A percentile compares a stretch with the other conserved stretches of the same genome.
These are phyloP conservation scores for Sinodicranocentrus sp. DNA, from an alignment of 2,888 invertebrate species.

Conservation along the genomic window DNA sequence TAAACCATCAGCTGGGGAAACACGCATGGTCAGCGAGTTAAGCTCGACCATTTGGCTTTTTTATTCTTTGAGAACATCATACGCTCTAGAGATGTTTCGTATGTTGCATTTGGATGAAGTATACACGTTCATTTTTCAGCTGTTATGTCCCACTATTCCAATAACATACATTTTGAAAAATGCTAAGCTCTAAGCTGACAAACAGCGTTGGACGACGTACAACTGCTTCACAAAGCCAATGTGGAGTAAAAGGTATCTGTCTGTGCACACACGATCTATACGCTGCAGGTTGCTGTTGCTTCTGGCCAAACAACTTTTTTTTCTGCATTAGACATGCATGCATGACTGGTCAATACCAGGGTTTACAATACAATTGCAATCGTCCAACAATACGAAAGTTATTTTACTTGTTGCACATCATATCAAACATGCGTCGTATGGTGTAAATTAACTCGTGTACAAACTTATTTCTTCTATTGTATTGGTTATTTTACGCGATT, in stretches of 20 bases:
- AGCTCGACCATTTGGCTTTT: too few relatives aligned
- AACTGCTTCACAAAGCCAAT: background rate
- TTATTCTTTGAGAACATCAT: too few relatives aligned
- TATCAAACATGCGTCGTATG: too few relatives aligned
- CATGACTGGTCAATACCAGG: conserved; percentile 54
- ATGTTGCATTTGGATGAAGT: background rate
- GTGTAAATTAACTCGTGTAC: too few relatives aligned
- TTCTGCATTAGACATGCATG: conserved; percentile 39
- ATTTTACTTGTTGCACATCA: too few relatives aligned
- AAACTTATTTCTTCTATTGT: too few relatives aligned
- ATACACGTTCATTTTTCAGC: conserved; percentile 58
- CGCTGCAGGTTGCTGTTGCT: conserved; percentile 45
- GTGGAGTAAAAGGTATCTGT: background rate
- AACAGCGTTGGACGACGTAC: conserved; percentile 16
- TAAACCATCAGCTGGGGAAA: too few relatives aligned
- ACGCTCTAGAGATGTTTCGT: background rate
- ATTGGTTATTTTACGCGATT: background rate
- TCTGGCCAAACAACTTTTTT: conserved; percentile 74
- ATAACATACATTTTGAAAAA: conserved; percentile 74
- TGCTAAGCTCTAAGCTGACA: conserved; percentile 31
- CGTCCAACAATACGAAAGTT: background rate
- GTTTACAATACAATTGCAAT: background rate
- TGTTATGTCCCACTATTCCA: conserved; percentile 74
- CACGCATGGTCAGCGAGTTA: too few relatives aligned
- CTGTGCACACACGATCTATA: background rate